Evolutionary conservation across 2,888 invertebrate species (phyloP), one percentile per base, ranked within the genome.

Genomic region (Volucella inanis): DNA sequence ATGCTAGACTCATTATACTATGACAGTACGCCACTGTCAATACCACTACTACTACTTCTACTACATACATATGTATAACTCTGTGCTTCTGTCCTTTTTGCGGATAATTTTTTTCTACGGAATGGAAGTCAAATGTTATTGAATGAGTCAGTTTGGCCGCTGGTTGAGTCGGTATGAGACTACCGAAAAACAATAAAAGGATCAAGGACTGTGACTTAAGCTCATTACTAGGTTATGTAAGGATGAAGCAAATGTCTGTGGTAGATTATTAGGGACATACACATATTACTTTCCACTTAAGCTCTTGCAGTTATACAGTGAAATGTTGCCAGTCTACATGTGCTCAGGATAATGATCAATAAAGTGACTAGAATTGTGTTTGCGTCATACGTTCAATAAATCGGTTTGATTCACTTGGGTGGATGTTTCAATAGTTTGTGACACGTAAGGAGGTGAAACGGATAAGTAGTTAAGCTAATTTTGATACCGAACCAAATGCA

Each of bases 131-230:
- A 72, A 78, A 50, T 74, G 83, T 64, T 67, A 74, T 38, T 61
- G 71, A 78, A 65, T 59, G 55, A 74, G 75, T 65, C 15, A 64
- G 62, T 15, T n/a, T 55, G 14, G 45, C 31, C 11, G n/a, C 38
- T 0, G 8, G 41, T 49, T 3, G 54, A 38, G 39, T 77, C 10
- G 9, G 52, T 50, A 55, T 72, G 62, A 50, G 72, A 38, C 22
- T 54, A 59, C 39, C 22, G 39, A 70, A 74, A 74, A 57, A 83
- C 70, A 68, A 79, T 70, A 70, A 84, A 79, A 75, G 79, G 75
- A 84, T 84, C 84, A 84, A 71, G 65, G 52, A 59, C 70, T 76
- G 68, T 59, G 64, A 65, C 49, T 75, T 75, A 49, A 71, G 84
- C 70, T 76, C 61, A 84, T 84, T 75, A 65, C 68, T 59, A 10